A percentile compares a stretch with the other conserved stretches of the same genome.
phyloP scores from a whole-genome alignment of 2,888 invertebrate genomes.

The Andrena trimmerana region DNA sequence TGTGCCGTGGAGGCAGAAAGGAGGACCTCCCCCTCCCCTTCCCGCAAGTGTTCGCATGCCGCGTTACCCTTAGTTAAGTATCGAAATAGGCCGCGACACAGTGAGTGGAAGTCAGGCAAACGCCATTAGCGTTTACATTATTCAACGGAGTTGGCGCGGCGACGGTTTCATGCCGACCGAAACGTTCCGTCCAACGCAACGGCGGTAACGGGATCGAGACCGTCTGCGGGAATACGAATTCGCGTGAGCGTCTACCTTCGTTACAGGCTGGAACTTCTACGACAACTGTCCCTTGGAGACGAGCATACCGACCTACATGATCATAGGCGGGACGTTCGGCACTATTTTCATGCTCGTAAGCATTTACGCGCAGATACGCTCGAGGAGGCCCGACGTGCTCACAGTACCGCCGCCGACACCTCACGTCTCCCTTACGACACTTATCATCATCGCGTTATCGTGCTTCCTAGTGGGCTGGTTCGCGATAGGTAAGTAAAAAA shows the following conservation, averaged over 20 bases:
- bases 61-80: constrained; percentile 56
- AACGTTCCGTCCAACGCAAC: not conserved
- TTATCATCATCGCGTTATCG: constrained; percentile 89
- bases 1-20: not conserved
- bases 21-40: not conserved
- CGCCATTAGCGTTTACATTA: constrained; percentile 66
- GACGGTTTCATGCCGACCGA: constrained; percentile 45
- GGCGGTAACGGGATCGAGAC: not conserved
- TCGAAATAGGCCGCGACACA: constrained; percentile 64
- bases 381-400: constrained; percentile 81
- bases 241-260: not conserved
- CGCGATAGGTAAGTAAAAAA: constrained; percentile 86
- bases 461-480: constrained; percentile 92
- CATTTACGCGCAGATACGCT: constrained; percentile 81
- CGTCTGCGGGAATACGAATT: not conserved
- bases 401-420: constrained; percentile 74
- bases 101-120: constrained; percentile 58
- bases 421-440: constrained; percentile 87
- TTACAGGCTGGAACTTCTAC: constrained; percentile 92
- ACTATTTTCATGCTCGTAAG: constrained; percentile 88
- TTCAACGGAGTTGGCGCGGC: constrained; percentile 55
- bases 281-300: constrained; percentile 92
- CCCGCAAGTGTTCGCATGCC: constrained; percentile 62
- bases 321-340: constrained; percentile 93
- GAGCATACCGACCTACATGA: constrained; percentile 92